phyloP scores from a whole-genome alignment of 2,888 invertebrate species.

The Scaptomyza cyrtandrae region DNA sequence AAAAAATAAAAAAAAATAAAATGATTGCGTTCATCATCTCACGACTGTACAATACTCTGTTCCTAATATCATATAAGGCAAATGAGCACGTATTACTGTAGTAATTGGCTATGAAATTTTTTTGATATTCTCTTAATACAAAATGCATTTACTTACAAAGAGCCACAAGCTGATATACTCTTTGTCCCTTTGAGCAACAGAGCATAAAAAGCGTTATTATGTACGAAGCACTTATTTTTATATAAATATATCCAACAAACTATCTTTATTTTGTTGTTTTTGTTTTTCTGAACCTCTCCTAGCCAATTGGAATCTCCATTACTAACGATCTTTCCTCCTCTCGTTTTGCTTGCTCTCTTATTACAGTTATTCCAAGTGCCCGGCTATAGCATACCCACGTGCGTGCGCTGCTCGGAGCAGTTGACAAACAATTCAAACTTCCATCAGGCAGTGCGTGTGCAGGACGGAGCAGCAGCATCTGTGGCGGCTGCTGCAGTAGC shows the following conservation, averaged over 20 bases:
- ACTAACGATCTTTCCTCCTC: conserved; percentile 28
- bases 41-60: background rate
- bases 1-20: conserved; percentile 24
- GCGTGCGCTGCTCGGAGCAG: conserved; percentile 85
- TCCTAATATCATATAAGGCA: background rate
- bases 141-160: background rate
- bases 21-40: background rate
- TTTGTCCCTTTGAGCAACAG: background rate
- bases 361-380: conserved; percentile 84
- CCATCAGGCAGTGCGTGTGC: conserved; percentile 82
- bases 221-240: conserved; percentile 20
- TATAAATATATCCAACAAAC: conserved; percentile 34
- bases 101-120: background rate
- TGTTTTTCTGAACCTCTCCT: conserved; percentile 18
- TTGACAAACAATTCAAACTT: conserved; percentile 83
- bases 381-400: conserved; percentile 84
- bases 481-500: conserved; percentile 73
- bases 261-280: conserved; percentile 36
- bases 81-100: background rate
- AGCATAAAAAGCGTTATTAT: conserved; percentile 32
- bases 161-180: background rate
- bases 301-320: conserved; percentile 34
- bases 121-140: background rate
- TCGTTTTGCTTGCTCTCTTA: conserved; percentile 11
- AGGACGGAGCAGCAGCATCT: conserved; percentile 66